These are phyloP conservation scores for Dendrocopos noguchii DNA, from an alignment of 2,113 vertebrate genomes.

Conservation along the genomic window DNA sequence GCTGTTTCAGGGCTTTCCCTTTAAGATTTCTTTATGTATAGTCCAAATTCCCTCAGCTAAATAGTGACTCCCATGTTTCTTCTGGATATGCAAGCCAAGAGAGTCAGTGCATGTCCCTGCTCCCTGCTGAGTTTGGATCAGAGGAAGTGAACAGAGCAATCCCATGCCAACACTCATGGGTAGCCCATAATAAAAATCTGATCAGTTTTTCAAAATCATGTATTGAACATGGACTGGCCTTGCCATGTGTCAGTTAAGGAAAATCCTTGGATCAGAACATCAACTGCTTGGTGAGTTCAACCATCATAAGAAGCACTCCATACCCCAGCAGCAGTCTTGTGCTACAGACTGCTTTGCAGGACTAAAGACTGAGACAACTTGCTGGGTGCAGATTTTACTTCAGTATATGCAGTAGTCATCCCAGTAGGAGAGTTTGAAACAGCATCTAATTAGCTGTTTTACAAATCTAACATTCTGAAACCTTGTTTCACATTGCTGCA, in stretches of 20 bases:
- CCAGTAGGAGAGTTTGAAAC: constrained; percentile 6
- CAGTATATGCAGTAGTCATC: not conserved
- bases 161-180: accelerated
- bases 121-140: not conserved
- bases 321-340: not conserved
- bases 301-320: not conserved
- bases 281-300: not conserved
- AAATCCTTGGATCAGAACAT: not conserved
- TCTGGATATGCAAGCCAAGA: not conserved
- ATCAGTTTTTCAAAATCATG: not conserved
- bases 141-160: not conserved
- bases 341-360: not conserved
- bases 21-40: not conserved
- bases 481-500: not conserved
- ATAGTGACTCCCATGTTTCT: not conserved
- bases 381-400: not conserved
- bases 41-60: not conserved
- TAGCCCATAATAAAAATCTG: not conserved
- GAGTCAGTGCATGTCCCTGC: not conserved
- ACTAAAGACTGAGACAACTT: not conserved
- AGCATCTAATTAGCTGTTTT: constrained; percentile 9
- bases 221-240: not conserved
- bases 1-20: not conserved
- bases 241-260: not conserved
- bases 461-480: not conserved